Conservation (phyloP, 2,113 vertebrate genomes). For the Hypanus sabinus region DNA sequence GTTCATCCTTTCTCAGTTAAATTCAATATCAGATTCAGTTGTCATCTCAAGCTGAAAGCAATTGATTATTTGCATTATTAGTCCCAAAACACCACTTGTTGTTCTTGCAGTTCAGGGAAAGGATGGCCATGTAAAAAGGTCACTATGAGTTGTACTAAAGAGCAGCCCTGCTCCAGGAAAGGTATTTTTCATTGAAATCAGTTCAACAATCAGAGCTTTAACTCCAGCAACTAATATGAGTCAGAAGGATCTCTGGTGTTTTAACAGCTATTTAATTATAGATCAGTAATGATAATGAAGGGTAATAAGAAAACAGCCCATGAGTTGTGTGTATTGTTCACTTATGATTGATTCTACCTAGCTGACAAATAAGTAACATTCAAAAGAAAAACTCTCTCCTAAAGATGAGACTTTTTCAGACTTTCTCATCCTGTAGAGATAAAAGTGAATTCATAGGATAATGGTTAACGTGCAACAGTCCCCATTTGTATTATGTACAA, state of each 20-base stretch:
- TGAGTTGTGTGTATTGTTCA: background rate
- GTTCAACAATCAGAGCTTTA: background rate
- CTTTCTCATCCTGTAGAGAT: background rate
- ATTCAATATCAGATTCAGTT: background rate
- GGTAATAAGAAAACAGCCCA: background rate
- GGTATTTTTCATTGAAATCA: constrained; percentile 1
- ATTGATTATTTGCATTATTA: constrained; percentile 21
- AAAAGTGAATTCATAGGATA: background rate
- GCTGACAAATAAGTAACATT: background rate
- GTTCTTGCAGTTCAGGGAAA: background rate
- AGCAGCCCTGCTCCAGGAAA: background rate
- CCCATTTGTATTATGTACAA: background rate
- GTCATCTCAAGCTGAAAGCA: background rate
- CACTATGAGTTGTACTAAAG: background rate
- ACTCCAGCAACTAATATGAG: background rate
- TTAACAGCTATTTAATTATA: background rate
- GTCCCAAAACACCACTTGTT: background rate
- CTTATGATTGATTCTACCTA: background rate
- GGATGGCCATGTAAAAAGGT: background rate
- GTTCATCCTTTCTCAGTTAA: background rate
- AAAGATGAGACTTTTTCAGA: background rate
- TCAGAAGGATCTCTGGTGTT: background rate
- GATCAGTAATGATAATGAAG: background rate
- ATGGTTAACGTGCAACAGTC: background rate
- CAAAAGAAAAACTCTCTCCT: background rate